Percentiles rank a stretch among this genome's conserved stretches.
Conservation (phyloP, 2,888 invertebrate genomes). For the Anthrax anthrax region DNA sequence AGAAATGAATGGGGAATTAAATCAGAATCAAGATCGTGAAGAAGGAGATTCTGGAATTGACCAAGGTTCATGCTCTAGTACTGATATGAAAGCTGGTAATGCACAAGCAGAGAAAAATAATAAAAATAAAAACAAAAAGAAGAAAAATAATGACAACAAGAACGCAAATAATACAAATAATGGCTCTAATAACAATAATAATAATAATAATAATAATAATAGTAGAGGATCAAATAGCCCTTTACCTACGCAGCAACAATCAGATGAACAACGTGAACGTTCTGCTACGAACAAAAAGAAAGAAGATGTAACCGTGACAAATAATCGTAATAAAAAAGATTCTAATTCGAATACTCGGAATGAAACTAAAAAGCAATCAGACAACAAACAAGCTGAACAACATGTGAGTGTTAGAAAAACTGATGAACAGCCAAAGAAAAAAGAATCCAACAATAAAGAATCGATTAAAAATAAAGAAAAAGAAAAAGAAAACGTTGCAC, state of each 20-base stretch:
- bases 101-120: constrained; percentile 20
- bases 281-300: constrained; percentile 14
- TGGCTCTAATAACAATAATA: constrained; percentile 16
- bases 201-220: constrained; percentile 1
- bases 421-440: constrained; percentile 9
- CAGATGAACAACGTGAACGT: constrained; percentile 4
- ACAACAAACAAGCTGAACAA: constrained; percentile 1
- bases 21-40: constrained; percentile 46
- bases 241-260: constrained; percentile 2
- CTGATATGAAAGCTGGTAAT: constrained; percentile 57
- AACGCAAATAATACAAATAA: constrained; percentile 18
- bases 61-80: constrained; percentile 78
- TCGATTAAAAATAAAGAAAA: constrained; percentile 15
- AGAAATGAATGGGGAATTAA: constrained; percentile 22
- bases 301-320: constrained; percentile 10
- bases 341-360: constrained; percentile 10
- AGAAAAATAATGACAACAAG: constrained; percentile 18
- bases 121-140: constrained; percentile 20
- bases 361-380: constrained; percentile 10
- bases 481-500: constrained; percentile 32
- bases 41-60: constrained; percentile 85
- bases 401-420: constrained; percentile 1
- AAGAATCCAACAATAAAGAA: constrained; percentile 8
- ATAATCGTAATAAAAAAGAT: constrained; percentile 10
- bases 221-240: constrained; percentile 14